These are phyloP conservation scores for Pitangus sulphuratus DNA, from an alignment of 2,797 vertebrate genomes.

Conservation along the genomic window DNA sequence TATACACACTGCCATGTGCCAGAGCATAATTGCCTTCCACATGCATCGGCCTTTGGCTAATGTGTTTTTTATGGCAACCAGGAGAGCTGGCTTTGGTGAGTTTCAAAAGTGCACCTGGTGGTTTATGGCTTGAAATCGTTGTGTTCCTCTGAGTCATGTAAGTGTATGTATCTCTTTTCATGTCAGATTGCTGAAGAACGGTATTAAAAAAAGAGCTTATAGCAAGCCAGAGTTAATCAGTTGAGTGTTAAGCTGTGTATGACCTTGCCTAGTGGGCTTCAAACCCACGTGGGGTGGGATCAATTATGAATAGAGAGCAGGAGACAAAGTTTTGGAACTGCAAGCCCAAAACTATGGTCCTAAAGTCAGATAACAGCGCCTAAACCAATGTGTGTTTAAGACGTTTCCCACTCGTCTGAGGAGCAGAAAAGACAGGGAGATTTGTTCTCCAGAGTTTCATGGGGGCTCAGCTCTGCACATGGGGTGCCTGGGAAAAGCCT, in stretches of 20 bases:
- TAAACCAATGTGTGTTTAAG: neutral
- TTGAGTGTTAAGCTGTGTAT: neutral
- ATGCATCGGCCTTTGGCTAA: slow-evolving; percentile 54
- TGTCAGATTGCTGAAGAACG: neutral
- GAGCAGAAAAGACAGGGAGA: neutral
- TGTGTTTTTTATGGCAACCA: slow-evolving; percentile 70
- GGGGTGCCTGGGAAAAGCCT: neutral
- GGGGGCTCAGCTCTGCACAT: neutral
- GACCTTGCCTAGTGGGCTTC: neutral
- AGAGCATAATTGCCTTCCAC: slow-evolving; percentile 53
- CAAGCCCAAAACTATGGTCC: neutral
- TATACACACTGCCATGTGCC: slow-evolving; percentile 15
- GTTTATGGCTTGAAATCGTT: slow-evolving; percentile 49
- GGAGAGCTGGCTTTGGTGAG: slow-evolving; percentile 41
- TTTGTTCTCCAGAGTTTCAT: neutral
- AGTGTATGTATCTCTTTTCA: slow-evolving; percentile 1
- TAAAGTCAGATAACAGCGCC: neutral
- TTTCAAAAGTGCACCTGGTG: slow-evolving; percentile 54
- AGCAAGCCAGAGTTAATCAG: neutral
- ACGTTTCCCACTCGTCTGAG: neutral
- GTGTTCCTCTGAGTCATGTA: neutral
- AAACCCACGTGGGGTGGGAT: neutral
- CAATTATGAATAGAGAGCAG: neutral
- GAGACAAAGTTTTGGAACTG: neutral
- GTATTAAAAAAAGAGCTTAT: neutral